Evolutionary conservation across 2,797 vertebrate species (phyloP), one percentile per base, ranked within the genome.

Genomic region (Silurus lanzhouensis): DNA sequence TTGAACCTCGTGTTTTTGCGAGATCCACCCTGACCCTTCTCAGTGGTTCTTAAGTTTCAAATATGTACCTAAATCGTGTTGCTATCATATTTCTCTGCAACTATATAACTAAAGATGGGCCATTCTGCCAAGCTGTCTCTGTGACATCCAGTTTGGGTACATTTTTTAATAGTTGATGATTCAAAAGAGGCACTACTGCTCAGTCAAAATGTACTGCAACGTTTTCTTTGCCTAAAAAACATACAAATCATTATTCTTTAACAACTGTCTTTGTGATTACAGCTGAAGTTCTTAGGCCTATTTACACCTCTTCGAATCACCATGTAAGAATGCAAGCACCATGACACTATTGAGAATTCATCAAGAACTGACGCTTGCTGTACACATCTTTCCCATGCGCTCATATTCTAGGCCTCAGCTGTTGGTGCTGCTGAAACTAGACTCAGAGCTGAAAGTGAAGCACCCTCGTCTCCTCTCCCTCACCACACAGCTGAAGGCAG

Each of bases 401-500:
- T 20, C 81, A 8, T 0, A 44, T 5, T 44, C 6, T 90, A 98
- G 97, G 89, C 97, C 97, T 70, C 97, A 98, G 87, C 55, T 98
- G 88, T 88, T 98, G 92, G 97, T 98, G 85, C 93, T 99, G 67
- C 90, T 98, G 89, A 97, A 96, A 90, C 81, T 98, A 92, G 96
- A 82, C 66, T 60, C 67, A 1, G 70, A 75, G 20, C 17, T 82
- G 5, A 82, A 44, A 0, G 97, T 97, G 64, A 98, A 97, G 90
- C 97, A 99, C 84, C 96, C 97, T 1, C 95, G 97, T 14, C 92
- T 99, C 86, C 96, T 99, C 86, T 98, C 97, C 85, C 91, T 99
- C 84, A 97, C 97, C 72, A 95, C 96, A 0, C 98, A 99, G 91
- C 92, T 99, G 87, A 99, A 99, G 92, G 98, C 98, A 0, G 98